Conservation (phyloP, 1,140 invertebrate genomes). For the Drosophila seguyi region DNA sequence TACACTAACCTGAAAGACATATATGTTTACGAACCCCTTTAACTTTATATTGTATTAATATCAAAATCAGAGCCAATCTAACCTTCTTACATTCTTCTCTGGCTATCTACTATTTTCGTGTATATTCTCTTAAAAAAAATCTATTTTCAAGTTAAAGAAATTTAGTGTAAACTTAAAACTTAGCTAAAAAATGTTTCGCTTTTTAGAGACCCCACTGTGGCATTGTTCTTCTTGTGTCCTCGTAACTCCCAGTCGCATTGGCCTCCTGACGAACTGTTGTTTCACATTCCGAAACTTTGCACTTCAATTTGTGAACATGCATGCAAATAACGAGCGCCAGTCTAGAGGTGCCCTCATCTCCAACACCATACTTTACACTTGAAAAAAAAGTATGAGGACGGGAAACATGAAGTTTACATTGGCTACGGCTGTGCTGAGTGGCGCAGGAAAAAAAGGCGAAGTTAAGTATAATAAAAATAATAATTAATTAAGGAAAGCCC, state of each 20-base stretch:
- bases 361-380: constrained; percentile 3
- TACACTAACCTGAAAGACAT: background rate
- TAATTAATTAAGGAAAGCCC: no score
- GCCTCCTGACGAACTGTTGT: constrained; percentile 34
- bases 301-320: constrained; percentile 75
- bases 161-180: background rate
- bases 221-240: constrained; percentile 13
- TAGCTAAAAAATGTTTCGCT: background rate
- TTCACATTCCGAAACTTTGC: constrained; percentile 69
- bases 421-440: background rate
- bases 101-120: background rate
- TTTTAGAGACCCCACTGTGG: background rate
- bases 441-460: background rate
- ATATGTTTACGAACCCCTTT: background rate
- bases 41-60: background rate
- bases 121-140: background rate
- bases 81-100: background rate
- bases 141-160: background rate
- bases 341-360: constrained; percentile 19
- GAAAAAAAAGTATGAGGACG: background rate
- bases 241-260: constrained; percentile 8
- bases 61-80: no score
- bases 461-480: background rate
- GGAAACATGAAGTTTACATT: background rate
- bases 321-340: constrained; percentile 63